A percentile compares a stretch with the other conserved stretches of the same genome.
Evolutionary conservation across 2,797 vertebrate species (phyloP).

Genomic region (Odontamblyopus lacepedii): DNA sequence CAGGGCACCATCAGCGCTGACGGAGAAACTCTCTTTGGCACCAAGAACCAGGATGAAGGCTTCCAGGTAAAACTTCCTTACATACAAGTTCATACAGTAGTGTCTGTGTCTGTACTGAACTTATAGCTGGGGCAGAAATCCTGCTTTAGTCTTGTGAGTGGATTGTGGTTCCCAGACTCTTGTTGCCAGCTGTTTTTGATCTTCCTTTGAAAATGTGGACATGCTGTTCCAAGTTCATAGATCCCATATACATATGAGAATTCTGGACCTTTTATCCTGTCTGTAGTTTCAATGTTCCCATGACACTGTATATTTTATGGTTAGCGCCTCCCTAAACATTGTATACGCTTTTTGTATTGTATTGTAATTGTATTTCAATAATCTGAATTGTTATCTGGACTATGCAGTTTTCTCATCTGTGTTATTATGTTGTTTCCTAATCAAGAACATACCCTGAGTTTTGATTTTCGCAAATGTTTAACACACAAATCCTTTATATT

Average conservation of each 20-base stretch:
- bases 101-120: neutral
- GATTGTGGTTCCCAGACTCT: neutral
- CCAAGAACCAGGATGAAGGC: slow-evolving; percentile 90
- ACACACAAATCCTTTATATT: too few species aligned
- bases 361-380: too few species aligned
- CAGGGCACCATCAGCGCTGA: slow-evolving; percentile 82
- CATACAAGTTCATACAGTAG: neutral
- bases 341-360: too few species aligned
- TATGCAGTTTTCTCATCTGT: too few species aligned
- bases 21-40: slow-evolving; percentile 93
- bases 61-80: slow-evolving; percentile 85
- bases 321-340: neutral
- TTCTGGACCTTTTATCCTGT: neutral
- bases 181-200: slow-evolving; percentile 7
- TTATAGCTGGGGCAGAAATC: neutral
- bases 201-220: slow-evolving; percentile 7
- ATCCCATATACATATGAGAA: neutral
- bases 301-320: neutral
- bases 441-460: too few species aligned
- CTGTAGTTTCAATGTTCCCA: slow-evolving; percentile 6
- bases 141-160: neutral
- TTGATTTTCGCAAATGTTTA: too few species aligned
- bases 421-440: too few species aligned
- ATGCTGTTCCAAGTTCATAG: neutral
- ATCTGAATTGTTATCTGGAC: too few species aligned